A percentile compares a stretch with the other conserved stretches of the same genome.
Evolutionary conservation across 2,888 invertebrate genomes (phyloP).

Genomic region (Allacma fusca): DNA sequence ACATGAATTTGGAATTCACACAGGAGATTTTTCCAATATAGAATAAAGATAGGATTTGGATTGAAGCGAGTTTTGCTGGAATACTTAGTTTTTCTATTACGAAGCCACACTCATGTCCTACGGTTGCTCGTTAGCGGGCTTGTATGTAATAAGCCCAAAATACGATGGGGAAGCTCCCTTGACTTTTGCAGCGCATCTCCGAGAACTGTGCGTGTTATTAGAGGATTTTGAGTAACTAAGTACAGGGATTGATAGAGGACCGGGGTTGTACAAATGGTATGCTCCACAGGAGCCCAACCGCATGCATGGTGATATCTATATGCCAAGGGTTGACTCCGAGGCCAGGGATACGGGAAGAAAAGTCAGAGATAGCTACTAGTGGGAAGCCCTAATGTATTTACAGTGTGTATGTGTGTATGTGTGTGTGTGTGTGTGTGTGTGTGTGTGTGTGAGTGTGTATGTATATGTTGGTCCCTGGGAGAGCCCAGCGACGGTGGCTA

Average conservation of each 20-base stretch:
- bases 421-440: not conserved
- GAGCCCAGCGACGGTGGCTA: not conserved
- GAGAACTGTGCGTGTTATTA: not conserved
- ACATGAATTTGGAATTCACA: too few relatives aligned
- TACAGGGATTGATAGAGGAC: not conserved
- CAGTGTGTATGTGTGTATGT: not conserved
- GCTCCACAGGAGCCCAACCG: not conserved
- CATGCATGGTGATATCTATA: too few relatives aligned
- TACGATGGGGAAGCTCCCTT: not conserved
- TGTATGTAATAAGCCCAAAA: not conserved
- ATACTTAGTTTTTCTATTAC: too few relatives aligned
- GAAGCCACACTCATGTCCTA: too few relatives aligned
- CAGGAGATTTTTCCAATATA: too few relatives aligned
- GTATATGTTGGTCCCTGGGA: too few relatives aligned
- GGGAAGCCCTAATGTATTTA: conserved; percentile 18
- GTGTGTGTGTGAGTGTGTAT: too few relatives aligned
- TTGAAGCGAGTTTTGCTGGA: too few relatives aligned
- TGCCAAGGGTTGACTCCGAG: not conserved
- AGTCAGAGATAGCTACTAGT: conserved; percentile 8
- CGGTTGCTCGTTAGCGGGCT: too few relatives aligned
- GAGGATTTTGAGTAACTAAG: not conserved
- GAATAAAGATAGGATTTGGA: too few relatives aligned
- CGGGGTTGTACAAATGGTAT: too few relatives aligned
- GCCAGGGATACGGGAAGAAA: not conserved
- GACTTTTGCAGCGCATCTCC: too few relatives aligned